phyloP scores from a whole-genome alignment of 2,113 vertebrate species.

The Sceloporus tristichus region DNA sequence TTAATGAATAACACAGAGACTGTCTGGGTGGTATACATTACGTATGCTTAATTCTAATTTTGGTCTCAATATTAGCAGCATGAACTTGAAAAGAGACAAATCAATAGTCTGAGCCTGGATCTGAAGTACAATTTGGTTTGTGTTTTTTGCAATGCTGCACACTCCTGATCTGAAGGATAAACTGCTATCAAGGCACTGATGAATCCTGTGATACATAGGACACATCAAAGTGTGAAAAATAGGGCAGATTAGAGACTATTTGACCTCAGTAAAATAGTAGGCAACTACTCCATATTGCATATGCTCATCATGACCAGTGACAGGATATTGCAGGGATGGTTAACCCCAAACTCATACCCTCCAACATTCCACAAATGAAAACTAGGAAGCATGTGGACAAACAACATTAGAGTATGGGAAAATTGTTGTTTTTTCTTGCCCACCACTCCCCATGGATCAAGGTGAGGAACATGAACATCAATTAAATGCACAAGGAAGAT shows the following conservation, averaged over 20 bases:
- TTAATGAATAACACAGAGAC: conserved; percentile 48
- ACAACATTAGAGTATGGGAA: too few relatives aligned
- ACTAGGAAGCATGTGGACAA: too few relatives aligned
- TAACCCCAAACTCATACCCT: not conserved
- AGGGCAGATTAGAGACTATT: not conserved
- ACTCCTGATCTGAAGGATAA: not conserved
- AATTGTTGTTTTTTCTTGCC: too few relatives aligned
- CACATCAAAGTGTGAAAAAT: not conserved
- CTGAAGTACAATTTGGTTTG: not conserved
- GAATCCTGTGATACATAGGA: not conserved
- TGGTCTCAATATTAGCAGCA: not conserved
- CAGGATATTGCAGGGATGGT: not conserved
- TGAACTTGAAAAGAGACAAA: not conserved
- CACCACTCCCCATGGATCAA: too few relatives aligned
- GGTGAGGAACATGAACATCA: too few relatives aligned
- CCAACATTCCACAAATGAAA: too few relatives aligned
- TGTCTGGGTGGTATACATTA: conserved; percentile 30
- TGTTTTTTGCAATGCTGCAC: not conserved
- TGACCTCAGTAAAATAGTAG: not conserved
- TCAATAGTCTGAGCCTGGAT: not conserved
- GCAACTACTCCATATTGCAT: not conserved
- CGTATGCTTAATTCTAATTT: conserved; percentile 10
- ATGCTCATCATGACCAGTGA: not conserved
- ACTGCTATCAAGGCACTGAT: not conserved
- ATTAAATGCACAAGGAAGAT: too few relatives aligned